phyloP scores from a whole-genome alignment of 2,888 invertebrate genomes.

The Leucania comma region DNA sequence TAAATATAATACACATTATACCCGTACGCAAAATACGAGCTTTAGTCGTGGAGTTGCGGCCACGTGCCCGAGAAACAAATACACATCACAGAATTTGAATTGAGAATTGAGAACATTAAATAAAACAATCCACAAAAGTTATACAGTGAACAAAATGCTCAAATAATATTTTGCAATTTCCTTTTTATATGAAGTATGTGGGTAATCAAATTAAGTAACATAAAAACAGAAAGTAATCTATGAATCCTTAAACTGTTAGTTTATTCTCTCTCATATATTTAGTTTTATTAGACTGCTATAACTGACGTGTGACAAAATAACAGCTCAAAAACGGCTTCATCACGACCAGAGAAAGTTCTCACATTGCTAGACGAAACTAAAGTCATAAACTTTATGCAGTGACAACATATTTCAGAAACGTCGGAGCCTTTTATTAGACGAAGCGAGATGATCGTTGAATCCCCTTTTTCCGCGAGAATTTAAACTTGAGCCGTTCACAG shows the following conservation, averaged over 20 bases:
- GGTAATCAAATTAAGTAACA: too few species aligned
- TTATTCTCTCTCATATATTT: conserved; percentile 51
- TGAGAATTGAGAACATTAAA: too few species aligned
- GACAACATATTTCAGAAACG: conserved; percentile 89
- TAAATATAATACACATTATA: too few species aligned
- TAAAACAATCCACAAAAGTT: too few species aligned
- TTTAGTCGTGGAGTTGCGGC: too few species aligned
- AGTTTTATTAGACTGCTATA: conserved; percentile 65
- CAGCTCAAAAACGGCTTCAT: conserved; percentile 74
- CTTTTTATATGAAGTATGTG: too few species aligned
- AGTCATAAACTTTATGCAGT: conserved; percentile 89
- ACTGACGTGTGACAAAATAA: conserved; percentile 71
- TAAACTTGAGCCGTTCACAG: conserved; percentile 84
- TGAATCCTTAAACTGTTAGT: background rate
- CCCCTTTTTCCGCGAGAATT: conserved; percentile 80
- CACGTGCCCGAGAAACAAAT: too few species aligned
- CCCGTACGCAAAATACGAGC: too few species aligned
- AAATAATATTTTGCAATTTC: too few species aligned
- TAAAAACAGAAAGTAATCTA: too few species aligned
- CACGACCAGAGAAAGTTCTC: conserved; percentile 74
- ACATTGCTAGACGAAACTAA: conserved; percentile 83
- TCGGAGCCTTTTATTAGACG: conserved; percentile 86
- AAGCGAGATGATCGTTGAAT: conserved; percentile 84
- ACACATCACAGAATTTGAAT: too few species aligned
- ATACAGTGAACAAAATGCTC: too few species aligned